Evolutionary conservation across 2,888 invertebrate species (phyloP).

Genomic region (Catocala nupta): DNA sequence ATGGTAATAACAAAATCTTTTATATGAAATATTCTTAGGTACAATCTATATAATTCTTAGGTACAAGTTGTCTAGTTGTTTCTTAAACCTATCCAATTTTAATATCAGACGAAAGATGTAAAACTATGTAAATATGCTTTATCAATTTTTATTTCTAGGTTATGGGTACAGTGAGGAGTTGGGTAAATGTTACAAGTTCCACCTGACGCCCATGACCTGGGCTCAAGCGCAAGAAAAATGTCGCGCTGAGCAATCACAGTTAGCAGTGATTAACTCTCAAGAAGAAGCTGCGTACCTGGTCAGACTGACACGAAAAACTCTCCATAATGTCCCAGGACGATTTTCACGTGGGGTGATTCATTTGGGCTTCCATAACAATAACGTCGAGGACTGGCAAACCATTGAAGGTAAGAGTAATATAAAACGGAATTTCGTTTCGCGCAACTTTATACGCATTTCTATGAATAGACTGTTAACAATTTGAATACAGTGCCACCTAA

Average conservation of each 20-base stretch:
- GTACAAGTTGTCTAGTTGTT: no score
- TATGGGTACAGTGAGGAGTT: conserved; percentile 9
- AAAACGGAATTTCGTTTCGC: background rate
- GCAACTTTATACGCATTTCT: no score
- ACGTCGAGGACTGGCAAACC: conserved; percentile 61
- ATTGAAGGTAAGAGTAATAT: conserved; percentile 41
- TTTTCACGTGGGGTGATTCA: conserved; percentile 57
- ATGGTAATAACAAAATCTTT: no score
- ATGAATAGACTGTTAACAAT: no score
- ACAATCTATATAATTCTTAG: no score
- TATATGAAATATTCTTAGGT: no score
- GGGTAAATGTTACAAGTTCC: conserved; percentile 74
- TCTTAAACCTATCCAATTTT: no score
- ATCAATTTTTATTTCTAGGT: conserved; percentile 56
- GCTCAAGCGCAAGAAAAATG: conserved; percentile 60
- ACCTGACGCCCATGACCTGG: conserved; percentile 64
- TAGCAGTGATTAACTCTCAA: conserved; percentile 68
- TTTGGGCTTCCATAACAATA: conserved; percentile 56
- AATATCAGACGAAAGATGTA: no score
- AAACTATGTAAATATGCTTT: no score
- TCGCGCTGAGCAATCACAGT: conserved; percentile 64
- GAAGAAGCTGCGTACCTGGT: conserved; percentile 56
- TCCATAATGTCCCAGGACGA: conserved; percentile 7
- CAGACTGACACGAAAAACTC: background rate
- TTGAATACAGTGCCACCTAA: no score